A percentile compares a stretch with the other conserved stretches of the same genome.
phyloP scores from a whole-genome alignment of 2,797 vertebrate genomes.

The Octomys mimax region DNA sequence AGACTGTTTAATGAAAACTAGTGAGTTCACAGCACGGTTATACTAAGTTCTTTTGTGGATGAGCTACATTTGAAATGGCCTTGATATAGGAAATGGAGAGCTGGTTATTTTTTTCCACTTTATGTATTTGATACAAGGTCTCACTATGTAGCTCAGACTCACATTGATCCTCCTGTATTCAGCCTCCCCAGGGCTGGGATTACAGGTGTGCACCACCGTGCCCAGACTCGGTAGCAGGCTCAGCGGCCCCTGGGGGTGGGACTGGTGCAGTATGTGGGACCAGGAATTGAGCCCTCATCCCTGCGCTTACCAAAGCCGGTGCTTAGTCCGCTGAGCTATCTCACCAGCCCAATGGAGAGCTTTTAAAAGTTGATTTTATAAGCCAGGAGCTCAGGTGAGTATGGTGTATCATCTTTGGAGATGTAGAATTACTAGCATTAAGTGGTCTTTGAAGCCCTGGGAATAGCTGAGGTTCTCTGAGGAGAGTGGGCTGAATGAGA shows the following conservation, averaged over 20 bases:
- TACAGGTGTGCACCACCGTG: too few relatives aligned
- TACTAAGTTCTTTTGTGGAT: not conserved
- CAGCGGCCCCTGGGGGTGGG: too few relatives aligned
- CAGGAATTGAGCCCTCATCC: too few relatives aligned
- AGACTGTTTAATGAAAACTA: constrained; percentile 5
- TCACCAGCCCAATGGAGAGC: not conserved
- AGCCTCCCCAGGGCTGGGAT: too few relatives aligned
- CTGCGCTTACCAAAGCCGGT: too few relatives aligned
- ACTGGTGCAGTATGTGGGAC: too few relatives aligned
- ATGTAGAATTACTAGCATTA: not conserved
- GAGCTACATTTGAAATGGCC: constrained; percentile 23
- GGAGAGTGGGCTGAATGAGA: not conserved
- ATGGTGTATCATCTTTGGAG: not conserved
- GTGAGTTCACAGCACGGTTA: not conserved
- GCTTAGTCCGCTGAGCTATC: too few relatives aligned
- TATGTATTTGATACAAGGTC: too few relatives aligned
- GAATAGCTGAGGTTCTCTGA: not conserved
- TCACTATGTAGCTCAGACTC: too few relatives aligned
- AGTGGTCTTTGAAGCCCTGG: not conserved
- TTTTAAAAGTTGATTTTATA: not conserved
- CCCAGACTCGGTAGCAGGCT: too few relatives aligned
- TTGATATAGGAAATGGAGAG: constrained; percentile 2
- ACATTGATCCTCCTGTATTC: too few relatives aligned
- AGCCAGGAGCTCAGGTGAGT: not conserved
- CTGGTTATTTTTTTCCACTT: too few relatives aligned